Base-by-base conservation (phyloP, 1,140 invertebrate species). In the Lerema accius region DNA sequence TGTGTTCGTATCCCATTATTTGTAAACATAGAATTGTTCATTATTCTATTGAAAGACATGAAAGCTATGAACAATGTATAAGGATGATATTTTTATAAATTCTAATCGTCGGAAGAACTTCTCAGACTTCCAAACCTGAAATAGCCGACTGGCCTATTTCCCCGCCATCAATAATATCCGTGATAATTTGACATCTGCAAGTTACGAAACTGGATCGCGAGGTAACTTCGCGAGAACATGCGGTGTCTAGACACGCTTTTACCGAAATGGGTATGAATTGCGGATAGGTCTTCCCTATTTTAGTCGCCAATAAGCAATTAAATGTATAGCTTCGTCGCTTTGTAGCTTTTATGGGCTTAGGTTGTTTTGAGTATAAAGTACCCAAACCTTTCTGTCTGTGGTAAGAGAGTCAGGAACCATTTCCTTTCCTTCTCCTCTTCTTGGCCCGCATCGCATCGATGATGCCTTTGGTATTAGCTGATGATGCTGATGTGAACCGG, bases 151-250 rank as follows among this genome's bases (percentile, higher is more conserved):
- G 39, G 7, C 39, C 51, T 40, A 43, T 23, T 55, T 53, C 23
- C 39, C 39, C 19, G 19, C 9, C 51, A 55, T 55, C 51, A 55
- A 55, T 55, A 55, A 55, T 55, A 43, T 26, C 37, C 23, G 17
- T 53, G 37, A 53, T 17, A 53, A 26, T 53, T 42, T 42, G 35
- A 53, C 50, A 53, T 53, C 50, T 9, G 14, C n/a, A 51, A 51
- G n/a, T 51, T 39, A 39, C 35, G 49, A 23, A 51, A 39, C 49
- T 40, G 16, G 49, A 23, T 40, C 49, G 32, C 49, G 49, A 10
- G 15, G 50, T 23, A 13, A 15, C 17, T 40, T 26, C 50, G 39
- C 37, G 17, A 48, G 5, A 14, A 55, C 10, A 17, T 37, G 17
- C 6, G 10, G 28, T 14, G 50, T 55, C 37, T 55, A 55, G 50